Evolutionary conservation across 2,888 invertebrate species (phyloP).

Genomic region (Zelleria hepariella): DNA sequence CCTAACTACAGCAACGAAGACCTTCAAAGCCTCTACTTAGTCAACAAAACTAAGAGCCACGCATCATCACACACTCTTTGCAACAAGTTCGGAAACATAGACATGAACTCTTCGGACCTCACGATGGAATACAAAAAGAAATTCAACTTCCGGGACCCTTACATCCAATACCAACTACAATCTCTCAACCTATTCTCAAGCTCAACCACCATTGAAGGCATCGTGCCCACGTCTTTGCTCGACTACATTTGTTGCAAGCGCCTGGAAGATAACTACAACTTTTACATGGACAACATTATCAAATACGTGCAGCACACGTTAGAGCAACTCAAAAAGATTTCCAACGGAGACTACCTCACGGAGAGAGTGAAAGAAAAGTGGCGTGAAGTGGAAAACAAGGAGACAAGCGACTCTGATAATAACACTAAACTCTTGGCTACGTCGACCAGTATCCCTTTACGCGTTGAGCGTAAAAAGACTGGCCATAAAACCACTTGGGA

Average conservation of each 20-base stretch:
- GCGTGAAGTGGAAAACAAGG: slow-evolving; percentile 31
- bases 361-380: slow-evolving; percentile 57
- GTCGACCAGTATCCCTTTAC: slow-evolving; percentile 43
- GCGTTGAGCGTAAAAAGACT: slow-evolving; percentile 33
- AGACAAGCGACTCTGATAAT: slow-evolving; percentile 12
- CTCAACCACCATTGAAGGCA: slow-evolving; percentile 23
- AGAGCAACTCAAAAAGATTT: slow-evolving; percentile 59
- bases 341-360: slow-evolving; percentile 60
- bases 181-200: slow-evolving; percentile 26
- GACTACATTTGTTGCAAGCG: slow-evolving; percentile 56
- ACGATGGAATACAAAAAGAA: slow-evolving; percentile 30
- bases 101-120: slow-evolving; percentile 32
- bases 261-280: slow-evolving; percentile 50
- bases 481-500: slow-evolving; percentile 35
- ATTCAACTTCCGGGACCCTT: slow-evolving; percentile 36
- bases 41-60: neutral
- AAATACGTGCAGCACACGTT: slow-evolving; percentile 52
- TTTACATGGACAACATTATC: slow-evolving; percentile 60
- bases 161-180: slow-evolving; percentile 33
- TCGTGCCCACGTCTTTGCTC: slow-evolving; percentile 43
- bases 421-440: slow-evolving; percentile 36
- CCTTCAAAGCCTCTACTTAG: slow-evolving; percentile 24
- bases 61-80: slow-evolving; percentile 31
- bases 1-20: slow-evolving; percentile 40
- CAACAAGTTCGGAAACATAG: slow-evolving; percentile 42